Percentiles rank a stretch among this genome's conserved stretches.
Conservation (phyloP, 2,113 vertebrate species). For the Holacanthus passer region DNA sequence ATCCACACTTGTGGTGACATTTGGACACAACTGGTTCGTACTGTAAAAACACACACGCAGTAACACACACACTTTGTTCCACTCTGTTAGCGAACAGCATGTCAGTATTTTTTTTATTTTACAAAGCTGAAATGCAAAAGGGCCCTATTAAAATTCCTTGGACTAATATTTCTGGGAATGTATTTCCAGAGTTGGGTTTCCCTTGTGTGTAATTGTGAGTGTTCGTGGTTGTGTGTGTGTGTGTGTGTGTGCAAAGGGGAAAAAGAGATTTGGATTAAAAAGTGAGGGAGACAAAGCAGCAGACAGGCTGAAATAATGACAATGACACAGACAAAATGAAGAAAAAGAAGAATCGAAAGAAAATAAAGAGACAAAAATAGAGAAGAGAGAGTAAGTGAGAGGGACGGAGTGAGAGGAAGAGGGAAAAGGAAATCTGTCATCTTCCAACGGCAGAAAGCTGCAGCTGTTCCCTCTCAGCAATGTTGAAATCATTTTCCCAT, state of each 20-base stretch:
- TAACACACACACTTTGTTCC: conserved; percentile 14
- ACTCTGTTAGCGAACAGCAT: conserved; percentile 7
- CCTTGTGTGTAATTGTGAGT: conserved; percentile 42
- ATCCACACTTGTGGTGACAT: conserved; percentile 19
- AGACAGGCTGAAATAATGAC: conserved; percentile 4
- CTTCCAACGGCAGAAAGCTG: conserved; percentile 52
- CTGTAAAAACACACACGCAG: neutral
- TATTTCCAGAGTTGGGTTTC: conserved; percentile 40
- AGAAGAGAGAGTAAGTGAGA: conserved; percentile 6
- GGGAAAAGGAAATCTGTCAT: conserved; percentile 58
- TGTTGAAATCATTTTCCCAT: conserved; percentile 70
- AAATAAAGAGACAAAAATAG: conserved; percentile 2
- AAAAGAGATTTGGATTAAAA: neutral
- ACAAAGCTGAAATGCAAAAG: conserved; percentile 37
- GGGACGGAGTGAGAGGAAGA: conserved; percentile 22
- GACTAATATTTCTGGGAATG: conserved; percentile 60
- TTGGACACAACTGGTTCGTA: conserved; percentile 3
- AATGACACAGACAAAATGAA: neutral
- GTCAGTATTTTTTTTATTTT: conserved; percentile 10
- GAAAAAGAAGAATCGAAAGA: conserved; percentile 4
- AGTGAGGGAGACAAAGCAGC: neutral
- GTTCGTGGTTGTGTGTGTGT: neutral
- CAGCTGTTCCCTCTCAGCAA: conserved; percentile 75
- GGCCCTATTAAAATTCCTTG: conserved; percentile 49
- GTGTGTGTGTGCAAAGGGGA: neutral